phyloP scores from a whole-genome alignment of 2,797 vertebrate genomes.

The Hoplostethus atlanticus region DNA sequence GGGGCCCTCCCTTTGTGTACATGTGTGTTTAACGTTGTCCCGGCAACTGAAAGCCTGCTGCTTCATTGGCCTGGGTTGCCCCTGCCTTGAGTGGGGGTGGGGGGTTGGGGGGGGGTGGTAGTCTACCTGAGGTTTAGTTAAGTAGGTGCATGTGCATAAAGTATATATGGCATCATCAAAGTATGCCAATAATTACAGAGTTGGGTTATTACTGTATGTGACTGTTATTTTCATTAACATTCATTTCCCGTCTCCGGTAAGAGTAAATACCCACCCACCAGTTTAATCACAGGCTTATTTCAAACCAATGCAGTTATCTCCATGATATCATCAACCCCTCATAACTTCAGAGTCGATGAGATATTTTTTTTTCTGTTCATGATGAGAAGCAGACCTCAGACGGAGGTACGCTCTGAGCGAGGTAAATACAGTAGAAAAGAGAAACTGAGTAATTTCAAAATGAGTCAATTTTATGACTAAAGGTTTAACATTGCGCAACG shows the following conservation, averaged over 20 bases:
- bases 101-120: conserved; percentile 53
- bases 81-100: conserved; percentile 53
- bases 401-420: conserved; percentile 13
- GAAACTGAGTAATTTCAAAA: conserved; percentile 45
- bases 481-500: background rate
- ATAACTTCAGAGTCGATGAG: conserved; percentile 61
- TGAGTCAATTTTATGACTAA: conserved; percentile 24
- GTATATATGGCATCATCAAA: conserved; percentile 80
- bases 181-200: conserved; percentile 86
- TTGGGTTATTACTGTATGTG: conserved; percentile 84
- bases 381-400: conserved; percentile 54
- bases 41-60: conserved; percentile 62
- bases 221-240: conserved; percentile 95
- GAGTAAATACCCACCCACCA: conserved; percentile 89
- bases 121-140: conserved; percentile 75
- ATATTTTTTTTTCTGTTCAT: conserved; percentile 48
- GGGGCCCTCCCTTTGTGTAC: conserved; percentile 72
- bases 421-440: conserved; percentile 42
- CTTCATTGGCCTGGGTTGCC: conserved; percentile 41
- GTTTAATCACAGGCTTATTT: conserved; percentile 94
- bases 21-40: conserved; percentile 76
- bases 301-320: conserved; percentile 87
- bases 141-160: conserved; percentile 64
- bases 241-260: conserved; percentile 90
- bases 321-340: conserved; percentile 86